Evolutionary conservation across 2,888 invertebrate species (phyloP).

Genomic region (Deilephila elpenor): DNA sequence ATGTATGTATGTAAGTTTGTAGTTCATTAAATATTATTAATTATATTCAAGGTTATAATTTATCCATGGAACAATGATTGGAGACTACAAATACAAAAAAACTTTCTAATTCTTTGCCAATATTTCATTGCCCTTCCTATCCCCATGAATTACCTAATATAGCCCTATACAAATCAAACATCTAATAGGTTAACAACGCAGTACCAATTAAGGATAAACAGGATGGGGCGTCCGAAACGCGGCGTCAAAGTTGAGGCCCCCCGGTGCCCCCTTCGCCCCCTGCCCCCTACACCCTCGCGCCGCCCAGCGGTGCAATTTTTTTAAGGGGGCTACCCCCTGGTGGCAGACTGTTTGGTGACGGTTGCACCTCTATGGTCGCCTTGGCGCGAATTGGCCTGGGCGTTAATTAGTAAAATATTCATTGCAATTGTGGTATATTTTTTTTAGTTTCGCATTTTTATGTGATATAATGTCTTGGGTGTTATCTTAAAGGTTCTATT

Average conservation of each 20-base stretch:
- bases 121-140: no score
- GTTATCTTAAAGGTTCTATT: no score
- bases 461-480: no score
- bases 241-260: constrained; percentile 74
- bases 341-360: constrained; percentile 78
- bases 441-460: no score
- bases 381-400: constrained; percentile 49
- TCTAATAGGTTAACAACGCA: constrained; percentile 61
- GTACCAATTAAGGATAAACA: constrained; percentile 74
- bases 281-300: constrained; percentile 18
- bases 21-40: no score
- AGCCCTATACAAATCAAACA: constrained; percentile 54
- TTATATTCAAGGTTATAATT: no score
- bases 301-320: constrained; percentile 72
- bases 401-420: background rate
- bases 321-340: constrained; percentile 63
- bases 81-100: no score
- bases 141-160: no score
- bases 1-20: no score
- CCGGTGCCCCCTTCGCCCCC: constrained; percentile 40
- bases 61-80: no score
- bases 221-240: constrained; percentile 58
- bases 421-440: no score
- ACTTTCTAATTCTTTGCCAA: no score
- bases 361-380: constrained; percentile 67